Percentiles rank a stretch among this genome's conserved stretches.
phyloP scores from a whole-genome alignment of 2,113 vertebrate genomes.

The Podiceps cristatus region DNA sequence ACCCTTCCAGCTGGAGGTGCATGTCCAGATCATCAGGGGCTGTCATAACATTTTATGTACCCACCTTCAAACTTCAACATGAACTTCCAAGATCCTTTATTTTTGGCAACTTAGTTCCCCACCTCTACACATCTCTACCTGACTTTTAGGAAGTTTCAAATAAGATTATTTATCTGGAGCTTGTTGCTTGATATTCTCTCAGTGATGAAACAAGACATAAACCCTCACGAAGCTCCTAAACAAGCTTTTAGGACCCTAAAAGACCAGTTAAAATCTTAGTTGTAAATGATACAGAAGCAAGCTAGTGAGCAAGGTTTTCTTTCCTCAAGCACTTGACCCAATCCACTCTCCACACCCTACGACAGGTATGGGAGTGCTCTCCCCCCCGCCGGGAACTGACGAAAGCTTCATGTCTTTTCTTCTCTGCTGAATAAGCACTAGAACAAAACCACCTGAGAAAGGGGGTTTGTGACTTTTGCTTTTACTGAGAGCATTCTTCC shows the following conservation, averaged over 20 bases:
- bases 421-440: background rate
- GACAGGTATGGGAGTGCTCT: background rate
- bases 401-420: background rate
- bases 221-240: background rate
- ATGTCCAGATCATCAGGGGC: background rate
- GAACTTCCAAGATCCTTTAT: background rate
- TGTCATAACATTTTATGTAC: accelerated
- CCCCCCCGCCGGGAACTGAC: accelerated
- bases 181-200: background rate
- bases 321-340: background rate
- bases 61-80: background rate
- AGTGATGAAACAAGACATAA: background rate
- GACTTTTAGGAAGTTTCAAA: background rate
- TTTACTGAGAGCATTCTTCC: background rate
- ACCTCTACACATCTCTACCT: background rate
- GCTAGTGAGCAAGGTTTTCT: background rate
- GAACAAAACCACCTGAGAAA: background rate
- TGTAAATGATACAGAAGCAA: background rate
- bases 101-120: background rate
- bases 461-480: accelerated
- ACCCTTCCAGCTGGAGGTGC: background rate
- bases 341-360: accelerated
- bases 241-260: background rate
- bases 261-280: background rate
- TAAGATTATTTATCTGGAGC: background rate